These are phyloP conservation scores for Megaptera novaeangliae DNA, from an alignment of 2,113 vertebrate genomes.

Conservation along the genomic window DNA sequence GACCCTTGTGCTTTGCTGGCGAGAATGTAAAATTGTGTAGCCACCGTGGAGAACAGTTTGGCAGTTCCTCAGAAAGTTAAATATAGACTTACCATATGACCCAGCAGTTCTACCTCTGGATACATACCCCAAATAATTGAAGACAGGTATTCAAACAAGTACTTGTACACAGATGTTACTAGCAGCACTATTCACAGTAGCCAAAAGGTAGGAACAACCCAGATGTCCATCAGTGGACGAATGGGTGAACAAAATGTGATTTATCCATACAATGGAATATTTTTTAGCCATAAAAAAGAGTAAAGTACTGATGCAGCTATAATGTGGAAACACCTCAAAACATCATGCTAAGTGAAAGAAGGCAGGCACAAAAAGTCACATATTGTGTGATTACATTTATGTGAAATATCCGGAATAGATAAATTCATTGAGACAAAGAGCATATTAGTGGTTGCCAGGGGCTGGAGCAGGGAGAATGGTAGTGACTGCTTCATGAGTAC, in stretches of 20 bases:
- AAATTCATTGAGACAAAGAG: not conserved
- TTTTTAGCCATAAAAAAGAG: not conserved
- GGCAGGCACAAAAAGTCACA: not conserved
- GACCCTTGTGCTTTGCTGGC: not conserved
- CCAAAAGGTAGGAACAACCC: not conserved
- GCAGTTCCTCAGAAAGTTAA: not conserved
- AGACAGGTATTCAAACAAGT: conserved; percentile 19
- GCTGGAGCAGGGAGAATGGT: not conserved
- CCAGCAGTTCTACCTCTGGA: not conserved
- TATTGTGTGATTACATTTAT: not conserved
- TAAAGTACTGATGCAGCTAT: not conserved
- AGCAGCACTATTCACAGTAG: not conserved
- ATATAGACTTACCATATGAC: not conserved
- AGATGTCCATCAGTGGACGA: not conserved
- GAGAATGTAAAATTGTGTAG: not conserved
- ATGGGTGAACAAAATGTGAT: not conserved
- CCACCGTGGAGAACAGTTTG: not conserved
- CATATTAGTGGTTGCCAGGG: not conserved
- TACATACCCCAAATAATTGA: not conserved
- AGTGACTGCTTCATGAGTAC: not conserved
- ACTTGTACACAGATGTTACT: not conserved
- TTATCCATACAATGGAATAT: not conserved
- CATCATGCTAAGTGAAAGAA: not conserved
- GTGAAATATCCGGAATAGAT: not conserved
- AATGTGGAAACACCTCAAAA: not conserved